A percentile compares a stretch with the other conserved stretches of the same genome.
Conservation (phyloP, 2,797 vertebrate species). For the Anas capensis region DNA sequence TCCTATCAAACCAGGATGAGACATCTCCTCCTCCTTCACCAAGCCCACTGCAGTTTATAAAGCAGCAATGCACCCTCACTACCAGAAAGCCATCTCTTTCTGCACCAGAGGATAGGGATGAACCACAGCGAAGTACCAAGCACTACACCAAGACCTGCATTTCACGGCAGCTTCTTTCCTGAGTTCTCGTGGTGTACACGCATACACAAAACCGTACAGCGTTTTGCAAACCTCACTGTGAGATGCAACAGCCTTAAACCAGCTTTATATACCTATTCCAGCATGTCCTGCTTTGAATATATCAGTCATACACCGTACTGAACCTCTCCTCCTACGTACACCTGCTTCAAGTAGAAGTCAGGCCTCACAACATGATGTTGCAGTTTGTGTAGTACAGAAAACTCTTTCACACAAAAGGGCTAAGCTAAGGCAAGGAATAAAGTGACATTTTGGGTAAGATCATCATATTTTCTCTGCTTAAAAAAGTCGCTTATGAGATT, state of each 20-base stretch:
- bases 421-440: not conserved
- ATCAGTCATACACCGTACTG: not conserved
- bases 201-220: not conserved
- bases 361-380: not conserved
- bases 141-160: rapidly evolving
- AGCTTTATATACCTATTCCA: not conserved
- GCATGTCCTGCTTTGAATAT: not conserved
- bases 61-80: rapidly evolving
- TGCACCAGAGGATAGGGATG: rapidly evolving
- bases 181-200: rapidly evolving
- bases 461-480: not conserved
- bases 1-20: rapidly evolving
- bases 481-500: not conserved
- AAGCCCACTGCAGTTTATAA: not conserved
- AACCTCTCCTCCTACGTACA: rapidly evolving
- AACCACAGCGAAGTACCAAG: not conserved
- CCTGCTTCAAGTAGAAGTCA: not conserved
- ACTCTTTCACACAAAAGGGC: not conserved
- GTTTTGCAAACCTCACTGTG: not conserved
- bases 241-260: not conserved
- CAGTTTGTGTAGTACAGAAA: not conserved
- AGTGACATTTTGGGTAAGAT: not conserved
- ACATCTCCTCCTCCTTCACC: not conserved
- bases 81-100: not conserved
- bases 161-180: not conserved